Evolutionary conservation across 2,888 invertebrate species (phyloP).

Genomic region (Oligia strigilis): DNA sequence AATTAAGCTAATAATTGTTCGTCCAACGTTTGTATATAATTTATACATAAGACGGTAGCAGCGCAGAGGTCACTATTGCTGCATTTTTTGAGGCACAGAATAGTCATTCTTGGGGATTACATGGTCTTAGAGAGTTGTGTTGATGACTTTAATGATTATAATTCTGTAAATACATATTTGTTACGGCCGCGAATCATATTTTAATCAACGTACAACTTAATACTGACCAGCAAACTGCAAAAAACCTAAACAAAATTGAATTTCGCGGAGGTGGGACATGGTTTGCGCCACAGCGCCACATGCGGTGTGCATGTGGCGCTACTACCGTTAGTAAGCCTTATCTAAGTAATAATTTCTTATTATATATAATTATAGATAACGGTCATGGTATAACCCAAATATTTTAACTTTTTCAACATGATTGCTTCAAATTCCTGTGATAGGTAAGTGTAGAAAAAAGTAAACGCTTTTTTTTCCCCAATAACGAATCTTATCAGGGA

Average conservation of each 20-base stretch:
- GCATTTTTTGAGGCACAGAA: not conserved
- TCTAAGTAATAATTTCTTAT: not conserved
- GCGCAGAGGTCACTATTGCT: not conserved
- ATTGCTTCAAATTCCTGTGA: constrained; percentile 3
- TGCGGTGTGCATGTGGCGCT: not conserved
- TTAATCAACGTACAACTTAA: no score
- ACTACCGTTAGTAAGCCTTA: not conserved
- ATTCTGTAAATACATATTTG: no score
- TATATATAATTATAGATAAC: not conserved
- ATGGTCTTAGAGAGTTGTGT: no score
- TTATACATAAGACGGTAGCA: constrained; percentile 12
- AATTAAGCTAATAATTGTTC: constrained; percentile 59
- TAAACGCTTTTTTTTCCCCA: not conserved
- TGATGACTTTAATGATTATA: no score
- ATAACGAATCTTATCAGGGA: constrained; percentile 22
- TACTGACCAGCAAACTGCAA: no score
- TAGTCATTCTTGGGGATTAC: no score
- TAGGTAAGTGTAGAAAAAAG: not conserved
- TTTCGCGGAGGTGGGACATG: not conserved
- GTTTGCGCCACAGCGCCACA: not conserved
- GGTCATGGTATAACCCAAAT: not conserved
- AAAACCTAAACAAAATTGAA: no score
- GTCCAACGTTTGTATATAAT: constrained; percentile 30
- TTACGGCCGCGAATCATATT: no score
- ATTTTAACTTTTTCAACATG: no score